Evolutionary conservation across 2,113 vertebrate genomes (phyloP).

Genomic region (Elaphurus davidianus): DNA sequence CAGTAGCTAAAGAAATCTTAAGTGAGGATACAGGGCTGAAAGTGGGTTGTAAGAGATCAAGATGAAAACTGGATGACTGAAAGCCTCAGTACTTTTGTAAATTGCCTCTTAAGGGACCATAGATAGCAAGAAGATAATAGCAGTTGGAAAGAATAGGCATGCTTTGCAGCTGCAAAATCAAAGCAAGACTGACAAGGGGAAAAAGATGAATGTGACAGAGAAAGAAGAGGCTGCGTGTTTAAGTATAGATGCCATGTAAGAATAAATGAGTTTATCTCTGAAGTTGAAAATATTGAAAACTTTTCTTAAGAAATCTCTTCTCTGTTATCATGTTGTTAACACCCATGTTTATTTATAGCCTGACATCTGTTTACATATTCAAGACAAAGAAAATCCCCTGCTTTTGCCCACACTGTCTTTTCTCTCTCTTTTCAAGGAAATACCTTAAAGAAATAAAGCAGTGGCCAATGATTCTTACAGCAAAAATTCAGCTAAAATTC

Average conservation of each 20-base stretch:
- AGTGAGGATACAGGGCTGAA: not conserved
- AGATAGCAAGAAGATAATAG: not conserved
- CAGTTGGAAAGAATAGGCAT: not conserved
- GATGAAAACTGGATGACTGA: not conserved
- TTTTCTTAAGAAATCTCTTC: not conserved
- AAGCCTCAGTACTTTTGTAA: not conserved
- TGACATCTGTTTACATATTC: slow-evolving; percentile 16
- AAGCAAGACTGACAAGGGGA: not conserved
- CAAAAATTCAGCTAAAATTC: not conserved
- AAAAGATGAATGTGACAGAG: not conserved
- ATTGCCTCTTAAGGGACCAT: not conserved
- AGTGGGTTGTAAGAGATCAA: not conserved
- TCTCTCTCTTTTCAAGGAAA: not conserved
- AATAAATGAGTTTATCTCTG: not conserved
- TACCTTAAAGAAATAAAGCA: not conserved
- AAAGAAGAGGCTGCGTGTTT: not conserved
- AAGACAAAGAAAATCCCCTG: not conserved
- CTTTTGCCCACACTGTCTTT: not conserved
- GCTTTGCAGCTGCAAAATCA: not conserved
- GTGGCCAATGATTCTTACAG: not conserved
- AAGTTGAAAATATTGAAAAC: not conserved
- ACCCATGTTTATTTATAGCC: not conserved
- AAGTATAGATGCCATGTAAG: not conserved
- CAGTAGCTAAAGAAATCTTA: not conserved
- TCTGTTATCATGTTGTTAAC: not conserved